Base-by-base conservation (phyloP, 2,113 vertebrate species). In the Myocastor coypus region DNA sequence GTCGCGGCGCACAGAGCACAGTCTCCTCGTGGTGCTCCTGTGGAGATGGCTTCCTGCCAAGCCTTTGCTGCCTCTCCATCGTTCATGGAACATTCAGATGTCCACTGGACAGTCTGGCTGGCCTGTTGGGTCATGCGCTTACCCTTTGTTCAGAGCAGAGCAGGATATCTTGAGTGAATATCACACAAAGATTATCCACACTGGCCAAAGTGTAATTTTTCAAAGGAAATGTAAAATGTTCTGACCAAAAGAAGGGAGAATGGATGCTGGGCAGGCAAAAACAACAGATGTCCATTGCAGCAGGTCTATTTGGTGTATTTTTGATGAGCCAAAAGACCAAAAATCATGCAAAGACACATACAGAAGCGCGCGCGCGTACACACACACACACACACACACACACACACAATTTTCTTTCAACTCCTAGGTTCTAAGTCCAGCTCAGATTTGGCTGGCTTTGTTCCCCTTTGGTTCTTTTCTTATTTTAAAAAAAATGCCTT, bases 241-340 rank as follows among this genome's bases (percentile, higher is more conserved):
- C 55, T 80, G 83, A 96, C 84, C 77, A 94, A 95, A 96, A 96
- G 91, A 84, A 93, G 78, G 61, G 88, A 42, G 92, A 94, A 78
- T 85, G 85, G 87, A 88, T 96, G 78, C 96, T 95, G 87, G 94
- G 94, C 93, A 93, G 90, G 96, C 92, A 92, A 93, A 97, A 97
- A 97, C 96, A 97, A 96, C 96, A 97, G 97, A 98, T 97, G 96
- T 95, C 97, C 96, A 96, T 71, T 96, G 87, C 96, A 97, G 96
- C 85, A 96, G 94, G 95, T 85, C 93, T 96, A 30, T 86, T 93
- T 96, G 97, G 92, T 63, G 14, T 64, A 69, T 81, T 64, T 93
- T 46, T 97, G 87, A 93, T 90, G 96, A 94, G 95, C 94, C 94
- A 96, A 94, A 92, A 89, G 68, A 94, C 63, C 77, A 95, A 89